Percentiles rank a stretch among this genome's conserved stretches.
Conservation (phyloP, 2,797 vertebrate species). For the Sebastes nivosus region DNA sequence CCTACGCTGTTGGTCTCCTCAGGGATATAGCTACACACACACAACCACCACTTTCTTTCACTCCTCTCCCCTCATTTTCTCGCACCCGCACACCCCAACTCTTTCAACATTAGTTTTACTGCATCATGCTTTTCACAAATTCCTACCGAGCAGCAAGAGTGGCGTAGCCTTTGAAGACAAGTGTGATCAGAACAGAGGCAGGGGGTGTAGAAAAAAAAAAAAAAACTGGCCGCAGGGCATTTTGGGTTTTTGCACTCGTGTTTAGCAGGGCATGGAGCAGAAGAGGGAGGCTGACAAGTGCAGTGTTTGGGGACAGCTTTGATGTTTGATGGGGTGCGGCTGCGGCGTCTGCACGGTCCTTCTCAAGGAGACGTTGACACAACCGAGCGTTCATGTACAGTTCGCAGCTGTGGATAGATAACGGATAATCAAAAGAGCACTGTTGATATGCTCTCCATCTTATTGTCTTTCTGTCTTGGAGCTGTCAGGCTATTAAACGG, state of each 20-base stretch:
- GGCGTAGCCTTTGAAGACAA: slow-evolving; percentile 78
- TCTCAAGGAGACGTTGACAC: slow-evolving; percentile 53
- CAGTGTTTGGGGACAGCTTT: slow-evolving; percentile 81
- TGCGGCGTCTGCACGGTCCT: slow-evolving; percentile 48
- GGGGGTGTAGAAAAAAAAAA: slow-evolving; percentile 46
- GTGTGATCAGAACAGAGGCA: slow-evolving; percentile 77
- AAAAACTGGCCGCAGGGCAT: slow-evolving; percentile 77
- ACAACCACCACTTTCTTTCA: slow-evolving; percentile 30
- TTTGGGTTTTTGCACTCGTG: slow-evolving; percentile 61
- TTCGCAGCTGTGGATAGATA: slow-evolving; percentile 22
- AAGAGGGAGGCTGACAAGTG: slow-evolving; percentile 72
- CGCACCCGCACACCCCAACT: slow-evolving; percentile 54
- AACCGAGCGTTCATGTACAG: slow-evolving; percentile 1
- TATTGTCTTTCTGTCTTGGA: slow-evolving; percentile 43
- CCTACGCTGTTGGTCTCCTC: slow-evolving; percentile 63
- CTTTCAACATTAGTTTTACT: slow-evolving; percentile 82
- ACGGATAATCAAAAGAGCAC: slow-evolving; percentile 42
- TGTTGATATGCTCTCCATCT: slow-evolving; percentile 23
- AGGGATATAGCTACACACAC: slow-evolving; percentile 48
- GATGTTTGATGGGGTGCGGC: slow-evolving; percentile 76
- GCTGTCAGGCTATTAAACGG: not conserved
- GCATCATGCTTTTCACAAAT: slow-evolving; percentile 81
- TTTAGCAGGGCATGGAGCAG: slow-evolving; percentile 69
- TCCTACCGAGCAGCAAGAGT: slow-evolving; percentile 59
- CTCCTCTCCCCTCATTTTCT: slow-evolving; percentile 62